Evolutionary conservation across 1,140 invertebrate genomes (phyloP).

Genomic region (Eciton burchellii): DNA sequence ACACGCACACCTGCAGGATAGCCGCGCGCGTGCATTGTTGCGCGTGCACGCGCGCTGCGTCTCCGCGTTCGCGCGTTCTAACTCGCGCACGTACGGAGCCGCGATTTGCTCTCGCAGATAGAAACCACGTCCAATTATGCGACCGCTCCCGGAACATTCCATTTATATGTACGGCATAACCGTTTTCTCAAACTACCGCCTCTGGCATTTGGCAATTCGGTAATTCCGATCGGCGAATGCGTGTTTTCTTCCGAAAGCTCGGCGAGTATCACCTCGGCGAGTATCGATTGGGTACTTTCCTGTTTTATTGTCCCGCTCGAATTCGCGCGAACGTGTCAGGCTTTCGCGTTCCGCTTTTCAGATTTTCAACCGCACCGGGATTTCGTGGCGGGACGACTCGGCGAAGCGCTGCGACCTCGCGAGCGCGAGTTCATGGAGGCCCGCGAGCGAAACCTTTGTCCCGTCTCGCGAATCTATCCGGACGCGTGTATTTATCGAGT

Average conservation of each 20-base stretch:
- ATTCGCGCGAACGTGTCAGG: neutral
- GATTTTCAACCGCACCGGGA: conserved; percentile 17
- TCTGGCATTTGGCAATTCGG: conserved; percentile 47
- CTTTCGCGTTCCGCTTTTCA: neutral
- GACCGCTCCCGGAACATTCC: conserved; percentile 62
- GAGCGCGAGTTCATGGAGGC: neutral
- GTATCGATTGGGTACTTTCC: neutral
- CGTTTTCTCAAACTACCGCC: conserved; percentile 61
- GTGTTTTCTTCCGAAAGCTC: neutral
- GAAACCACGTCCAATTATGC: conserved; percentile 62
- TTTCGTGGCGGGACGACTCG: neutral
- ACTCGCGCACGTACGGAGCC: neutral
- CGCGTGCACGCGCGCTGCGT: conserved; percentile 18
- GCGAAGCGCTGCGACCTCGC: neutral
- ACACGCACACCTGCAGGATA: neutral
- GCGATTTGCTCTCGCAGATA: conserved; percentile 26
- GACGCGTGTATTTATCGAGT: neutral
- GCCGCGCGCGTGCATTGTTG: conserved; percentile 6
- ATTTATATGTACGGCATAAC: conserved; percentile 53
- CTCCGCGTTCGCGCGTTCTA: neutral
- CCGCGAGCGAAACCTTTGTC: conserved; percentile 21
- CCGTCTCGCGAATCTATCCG: conserved; percentile 25
- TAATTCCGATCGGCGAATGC: neutral
- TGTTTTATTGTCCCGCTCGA: conserved; percentile 29
- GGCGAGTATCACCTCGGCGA: neutral